Base-by-base conservation (phyloP, 1,140 invertebrate species). In the Nomia melanderi region DNA sequence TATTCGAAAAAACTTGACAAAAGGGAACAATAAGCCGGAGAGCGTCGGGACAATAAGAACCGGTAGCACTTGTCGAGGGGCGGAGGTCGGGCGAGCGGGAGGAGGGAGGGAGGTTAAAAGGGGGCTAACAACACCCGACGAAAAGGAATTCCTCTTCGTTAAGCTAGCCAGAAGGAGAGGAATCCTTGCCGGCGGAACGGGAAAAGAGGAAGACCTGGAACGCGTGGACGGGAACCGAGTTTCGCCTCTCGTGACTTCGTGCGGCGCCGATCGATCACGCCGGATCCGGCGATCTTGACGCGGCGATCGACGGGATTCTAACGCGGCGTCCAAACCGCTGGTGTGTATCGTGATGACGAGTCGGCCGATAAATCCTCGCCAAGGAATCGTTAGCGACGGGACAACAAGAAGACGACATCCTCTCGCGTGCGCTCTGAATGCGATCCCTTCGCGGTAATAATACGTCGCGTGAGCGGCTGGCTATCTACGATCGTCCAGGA, bases 31-130 rank as follows among this genome's bases (percentile, higher is more conserved):
- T 82, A 83, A 83, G 60, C 39, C 36, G 23, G 70, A 12, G 69
- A 60, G 57, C 54, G 64, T 77, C 62, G 69, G 81, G 71, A 83
- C 82, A 83, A 83, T 83, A 83, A 82, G 76, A 83, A 83, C 82
- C 82, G 82, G 82, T 83, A 79, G 80, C 81, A 50, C 39, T 50
- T 50, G 54, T 25, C 54, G 65, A 27, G 53, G 36, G 57, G 67
- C 14, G 41, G 41, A 44, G 41, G n/a, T n/a, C n/a, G 33, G 8
- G 3, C 33, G 47, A n/a, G 47, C 20, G 17, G 47, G 5, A 7
- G 20, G 20, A 1, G 47, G 20, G 14, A n/a, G 0, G 47, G 27
- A 54, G 57, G 67, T n/a, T n/a, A n/a, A n/a, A 59, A 44, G 41
- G 41, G 41, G 41, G 41, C 41, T 59, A 25, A 33, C 54, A 23